Conservation (phyloP, 1,140 invertebrate species). For the Drosophila punjabiensis region DNA sequence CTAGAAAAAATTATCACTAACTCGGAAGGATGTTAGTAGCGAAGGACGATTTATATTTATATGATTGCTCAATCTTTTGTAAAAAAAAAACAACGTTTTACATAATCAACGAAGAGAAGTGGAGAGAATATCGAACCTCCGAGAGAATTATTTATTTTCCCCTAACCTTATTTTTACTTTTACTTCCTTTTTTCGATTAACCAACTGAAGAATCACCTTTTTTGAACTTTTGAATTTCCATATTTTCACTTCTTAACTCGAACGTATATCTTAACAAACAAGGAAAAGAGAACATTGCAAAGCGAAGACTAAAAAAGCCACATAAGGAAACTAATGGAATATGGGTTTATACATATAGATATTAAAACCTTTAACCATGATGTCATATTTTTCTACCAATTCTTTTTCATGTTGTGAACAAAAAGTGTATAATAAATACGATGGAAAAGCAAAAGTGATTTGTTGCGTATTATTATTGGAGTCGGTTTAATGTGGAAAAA, state of each 20-base stretch:
- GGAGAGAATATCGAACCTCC: conserved; percentile 26
- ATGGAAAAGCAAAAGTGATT: conserved; percentile 42
- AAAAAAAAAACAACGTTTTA: conserved; percentile 42
- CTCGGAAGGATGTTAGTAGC: conserved; percentile 44
- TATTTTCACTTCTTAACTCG: conserved; percentile 14
- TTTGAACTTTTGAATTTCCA: conserved; percentile 7
- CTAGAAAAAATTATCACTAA: conserved; percentile 65
- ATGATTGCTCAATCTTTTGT: conserved; percentile 45
- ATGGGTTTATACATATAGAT: conserved; percentile 52
- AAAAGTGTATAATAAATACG: conserved; percentile 47
- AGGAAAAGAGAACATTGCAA: conserved; percentile 53
- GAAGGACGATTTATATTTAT: conserved; percentile 38
- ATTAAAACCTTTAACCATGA: conserved; percentile 59
- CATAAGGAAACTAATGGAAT: conserved; percentile 53
- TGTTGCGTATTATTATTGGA: conserved; percentile 22
- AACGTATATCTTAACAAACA: conserved; percentile 24
- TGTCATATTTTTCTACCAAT: conserved; percentile 82
- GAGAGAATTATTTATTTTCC: conserved; percentile 48
- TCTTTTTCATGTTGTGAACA: conserved; percentile 81
- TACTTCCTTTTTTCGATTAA: conserved; percentile 53
- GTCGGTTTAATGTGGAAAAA: too few relatives aligned
- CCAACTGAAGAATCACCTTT: conserved; percentile 24
- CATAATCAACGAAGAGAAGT: conserved; percentile 46
- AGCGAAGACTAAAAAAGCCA: conserved; percentile 65
- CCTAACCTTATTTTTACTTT: conserved; percentile 20